phyloP scores from a whole-genome alignment of 2,888 invertebrate species.

The Hybos culiciformis region DNA sequence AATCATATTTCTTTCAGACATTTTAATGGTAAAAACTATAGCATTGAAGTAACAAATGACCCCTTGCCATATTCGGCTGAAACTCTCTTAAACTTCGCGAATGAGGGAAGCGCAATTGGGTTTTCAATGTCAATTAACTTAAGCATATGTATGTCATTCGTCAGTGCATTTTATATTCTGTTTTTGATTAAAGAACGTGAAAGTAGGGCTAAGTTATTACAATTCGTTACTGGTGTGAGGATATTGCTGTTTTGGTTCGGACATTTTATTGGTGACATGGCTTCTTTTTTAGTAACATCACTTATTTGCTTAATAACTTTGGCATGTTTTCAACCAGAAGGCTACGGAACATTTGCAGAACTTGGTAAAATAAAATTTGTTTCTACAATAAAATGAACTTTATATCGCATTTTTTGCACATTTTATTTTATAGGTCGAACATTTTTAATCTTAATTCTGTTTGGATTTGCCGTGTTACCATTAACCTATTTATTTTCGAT shows the following conservation, averaged over 20 bases:
- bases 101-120: slow-evolving; percentile 31
- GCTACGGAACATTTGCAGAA: slow-evolving; percentile 26
- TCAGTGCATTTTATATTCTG: slow-evolving; percentile 47
- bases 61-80: slow-evolving; percentile 51
- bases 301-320: slow-evolving; percentile 49
- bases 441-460: slow-evolving; percentile 49
- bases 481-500: slow-evolving; percentile 56
- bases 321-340: slow-evolving; percentile 49
- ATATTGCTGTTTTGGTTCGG: slow-evolving; percentile 58
- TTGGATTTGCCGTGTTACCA: slow-evolving; percentile 59
- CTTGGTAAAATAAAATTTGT: slow-evolving; percentile 15
- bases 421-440: slow-evolving; percentile 32
- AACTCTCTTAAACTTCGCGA: slow-evolving; percentile 36
- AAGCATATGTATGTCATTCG: slow-evolving; percentile 62
- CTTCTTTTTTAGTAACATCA: slow-evolving; percentile 51
- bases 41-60: slow-evolving; percentile 46
- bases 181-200: slow-evolving; percentile 51
- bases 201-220: slow-evolving; percentile 58
- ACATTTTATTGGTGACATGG: slow-evolving; percentile 42
- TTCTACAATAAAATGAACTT: background rate
- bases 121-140: slow-evolving; percentile 56
- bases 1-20: too few species aligned
- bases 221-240: slow-evolving; percentile 60
- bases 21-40: too few species aligned
- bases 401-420: background rate